Evolutionary conservation across 2,797 vertebrate genomes (phyloP).

Genomic region (Rallus crepitans): DNA sequence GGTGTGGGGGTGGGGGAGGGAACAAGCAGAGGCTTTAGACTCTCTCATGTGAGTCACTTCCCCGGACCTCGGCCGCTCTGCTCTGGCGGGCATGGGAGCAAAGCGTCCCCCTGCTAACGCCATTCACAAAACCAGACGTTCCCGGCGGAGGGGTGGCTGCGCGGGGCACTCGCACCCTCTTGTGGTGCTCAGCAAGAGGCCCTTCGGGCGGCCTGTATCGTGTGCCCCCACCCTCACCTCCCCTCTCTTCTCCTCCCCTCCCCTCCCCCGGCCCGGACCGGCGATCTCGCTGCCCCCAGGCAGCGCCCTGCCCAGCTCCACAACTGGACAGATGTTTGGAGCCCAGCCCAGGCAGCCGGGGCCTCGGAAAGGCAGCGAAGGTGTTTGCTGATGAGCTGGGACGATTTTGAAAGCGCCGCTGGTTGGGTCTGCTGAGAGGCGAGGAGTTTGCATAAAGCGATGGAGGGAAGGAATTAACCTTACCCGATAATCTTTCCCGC

Average conservation of each 20-base stretch:
- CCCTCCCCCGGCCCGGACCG: neutral
- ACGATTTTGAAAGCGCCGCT: neutral
- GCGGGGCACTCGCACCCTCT: constrained; percentile 28
- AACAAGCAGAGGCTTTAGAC: neutral
- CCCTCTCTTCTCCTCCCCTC: no score
- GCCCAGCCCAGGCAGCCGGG: neutral
- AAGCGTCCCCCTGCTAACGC: fast-evolving
- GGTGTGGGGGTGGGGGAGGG: no score
- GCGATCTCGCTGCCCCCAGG: neutral
- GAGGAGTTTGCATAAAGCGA: neutral
- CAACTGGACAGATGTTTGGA: fast-evolving
- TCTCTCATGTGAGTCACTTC: fast-evolving
- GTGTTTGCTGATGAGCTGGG: neutral
- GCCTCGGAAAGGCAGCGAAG: neutral
- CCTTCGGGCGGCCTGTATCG: neutral
- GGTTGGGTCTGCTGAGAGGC: neutral
- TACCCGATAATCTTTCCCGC: neutral
- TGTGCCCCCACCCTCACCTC: neutral
- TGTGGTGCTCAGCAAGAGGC: neutral
- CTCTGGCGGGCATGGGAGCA: fast-evolving
- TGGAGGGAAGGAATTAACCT: neutral
- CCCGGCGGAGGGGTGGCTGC: fast-evolving
- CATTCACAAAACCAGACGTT: fast-evolving
- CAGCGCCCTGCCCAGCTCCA: neutral
- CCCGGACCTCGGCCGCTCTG: fast-evolving